Percentiles rank a stretch among this genome's conserved stretches.
Evolutionary conservation across 2,888 invertebrate genomes (phyloP).

Genomic region (Xanthia togata): DNA sequence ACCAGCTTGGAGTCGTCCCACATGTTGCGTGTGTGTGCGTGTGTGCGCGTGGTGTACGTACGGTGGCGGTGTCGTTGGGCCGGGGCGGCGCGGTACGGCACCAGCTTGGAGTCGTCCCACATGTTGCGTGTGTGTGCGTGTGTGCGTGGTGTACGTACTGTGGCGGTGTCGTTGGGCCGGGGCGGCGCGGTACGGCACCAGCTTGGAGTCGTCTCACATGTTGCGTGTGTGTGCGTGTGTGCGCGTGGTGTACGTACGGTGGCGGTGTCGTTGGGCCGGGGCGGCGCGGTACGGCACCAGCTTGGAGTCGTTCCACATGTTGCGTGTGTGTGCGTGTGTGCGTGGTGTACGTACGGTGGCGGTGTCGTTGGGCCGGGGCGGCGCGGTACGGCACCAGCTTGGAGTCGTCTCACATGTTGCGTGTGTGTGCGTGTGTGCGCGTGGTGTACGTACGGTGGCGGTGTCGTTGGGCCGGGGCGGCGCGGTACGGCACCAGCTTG

Average conservation of each 20-base stretch:
- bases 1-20: conserved; percentile 94
- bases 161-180: conserved; percentile 96
- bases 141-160: conserved; percentile 90
- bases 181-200: conserved; percentile 93
- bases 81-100: conserved; percentile 92
- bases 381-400: conserved; percentile 93
- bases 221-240: background rate
- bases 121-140: conserved; percentile 69
- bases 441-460: conserved; percentile 83
- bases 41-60: background rate
- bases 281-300: conserved; percentile 94
- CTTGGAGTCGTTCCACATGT: conserved; percentile 93
- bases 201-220: conserved; percentile 93
- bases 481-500: conserved; percentile 93
- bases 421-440: conserved; percentile 73
- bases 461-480: conserved; percentile 94
- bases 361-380: conserved; percentile 93
- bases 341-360: conserved; percentile 83
- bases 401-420: conserved; percentile 93
- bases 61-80: conserved; percentile 85
- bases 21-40: background rate
- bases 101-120: conserved; percentile 95
- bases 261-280: conserved; percentile 90
- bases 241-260: background rate
- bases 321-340: conserved; percentile 78